Conservation (phyloP, 2,113 vertebrate genomes). For the Stigmatopora nigra region DNA sequence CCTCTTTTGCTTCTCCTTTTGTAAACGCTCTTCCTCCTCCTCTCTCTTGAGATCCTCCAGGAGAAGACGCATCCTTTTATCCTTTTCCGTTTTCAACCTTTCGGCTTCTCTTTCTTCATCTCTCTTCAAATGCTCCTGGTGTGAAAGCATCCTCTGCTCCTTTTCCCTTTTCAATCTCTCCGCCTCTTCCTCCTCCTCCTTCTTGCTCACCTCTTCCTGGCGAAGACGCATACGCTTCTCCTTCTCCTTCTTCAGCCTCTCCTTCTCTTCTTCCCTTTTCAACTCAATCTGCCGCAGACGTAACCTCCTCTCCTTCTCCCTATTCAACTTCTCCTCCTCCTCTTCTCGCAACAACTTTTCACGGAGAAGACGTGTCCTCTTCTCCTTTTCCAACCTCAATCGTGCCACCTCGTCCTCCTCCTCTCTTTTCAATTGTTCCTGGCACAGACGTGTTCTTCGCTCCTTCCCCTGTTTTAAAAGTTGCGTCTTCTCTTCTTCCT, state of each 20-base stretch:
- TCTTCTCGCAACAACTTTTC: conserved; percentile 1
- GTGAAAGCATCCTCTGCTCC: conserved; percentile 27
- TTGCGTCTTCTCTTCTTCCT: background rate
- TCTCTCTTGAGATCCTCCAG: background rate
- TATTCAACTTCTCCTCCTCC: conserved; percentile 3
- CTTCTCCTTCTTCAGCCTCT: background rate
- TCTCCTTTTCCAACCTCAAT: conserved; percentile 1
- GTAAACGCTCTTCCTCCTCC: background rate
- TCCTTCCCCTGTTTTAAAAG: background rate
- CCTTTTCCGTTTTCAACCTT: conserved; percentile 66
- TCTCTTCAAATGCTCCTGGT: conserved; percentile 27
- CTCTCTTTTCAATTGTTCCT: background rate
- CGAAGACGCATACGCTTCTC: background rate
- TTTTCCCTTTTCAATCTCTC: conserved; percentile 8
- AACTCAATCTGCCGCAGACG: conserved; percentile 22
- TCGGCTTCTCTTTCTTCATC: conserved; percentile 63
- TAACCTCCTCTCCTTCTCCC: conserved; percentile 1
- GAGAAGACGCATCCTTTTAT: conserved; percentile 57
- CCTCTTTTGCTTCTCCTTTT: conserved; percentile 2
- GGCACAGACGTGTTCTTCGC: background rate
- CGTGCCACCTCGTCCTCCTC: conserved; percentile 3
- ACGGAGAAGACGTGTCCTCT: background rate
- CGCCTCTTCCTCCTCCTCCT: conserved; percentile 8
- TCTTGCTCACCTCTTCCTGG: background rate
- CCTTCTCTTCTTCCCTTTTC: conserved; percentile 8